These are phyloP conservation scores for Heterodera schachtii DNA, from an alignment of 1,140 invertebrate genomes.

Conservation along the genomic window DNA sequence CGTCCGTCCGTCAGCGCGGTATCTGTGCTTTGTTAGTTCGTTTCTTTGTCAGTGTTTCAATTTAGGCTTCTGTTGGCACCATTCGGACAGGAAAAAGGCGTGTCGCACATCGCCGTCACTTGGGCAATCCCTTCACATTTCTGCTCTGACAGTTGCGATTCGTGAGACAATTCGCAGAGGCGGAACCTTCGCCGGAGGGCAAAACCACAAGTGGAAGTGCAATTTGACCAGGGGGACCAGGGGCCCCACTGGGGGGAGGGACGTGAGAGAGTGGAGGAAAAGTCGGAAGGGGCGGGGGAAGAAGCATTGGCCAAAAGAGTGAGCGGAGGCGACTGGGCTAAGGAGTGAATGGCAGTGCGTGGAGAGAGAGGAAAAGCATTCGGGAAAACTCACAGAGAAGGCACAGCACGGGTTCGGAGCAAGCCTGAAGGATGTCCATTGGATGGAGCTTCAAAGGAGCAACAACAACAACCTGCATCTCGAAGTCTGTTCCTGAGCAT, in stretches of 20 bases:
- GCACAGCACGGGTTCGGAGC: conserved; percentile 22
- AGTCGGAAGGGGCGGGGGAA: not conserved
- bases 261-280: not conserved
- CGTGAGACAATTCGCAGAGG: conserved; percentile 68
- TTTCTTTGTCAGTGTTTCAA: conserved; percentile 2
- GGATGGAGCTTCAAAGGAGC: conserved; percentile 32
- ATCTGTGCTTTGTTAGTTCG: conserved; percentile 1
- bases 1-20: conserved; percentile 46
- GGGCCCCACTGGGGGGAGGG: conserved; percentile 72
- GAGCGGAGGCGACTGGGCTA: not conserved
- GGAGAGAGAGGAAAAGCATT: not conserved
- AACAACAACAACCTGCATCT: conserved; percentile 69
- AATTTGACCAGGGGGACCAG: conserved; percentile 66
- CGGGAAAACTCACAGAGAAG: conserved; percentile 3
- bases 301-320: conserved; percentile 16
- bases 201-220: conserved; percentile 64
- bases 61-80: not conserved
- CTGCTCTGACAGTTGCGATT: not conserved
- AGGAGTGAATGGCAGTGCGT: not conserved
- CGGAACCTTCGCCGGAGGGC: conserved; percentile 66
- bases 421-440: not conserved
- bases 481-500: conserved; percentile 67
- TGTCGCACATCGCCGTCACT: conserved; percentile 17
- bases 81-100: not conserved
- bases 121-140: conserved; percentile 23